A percentile compares a stretch with the other conserved stretches of the same genome.
Conservation (phyloP, 2,797 vertebrate genomes). For the Pangasius djambal region DNA sequence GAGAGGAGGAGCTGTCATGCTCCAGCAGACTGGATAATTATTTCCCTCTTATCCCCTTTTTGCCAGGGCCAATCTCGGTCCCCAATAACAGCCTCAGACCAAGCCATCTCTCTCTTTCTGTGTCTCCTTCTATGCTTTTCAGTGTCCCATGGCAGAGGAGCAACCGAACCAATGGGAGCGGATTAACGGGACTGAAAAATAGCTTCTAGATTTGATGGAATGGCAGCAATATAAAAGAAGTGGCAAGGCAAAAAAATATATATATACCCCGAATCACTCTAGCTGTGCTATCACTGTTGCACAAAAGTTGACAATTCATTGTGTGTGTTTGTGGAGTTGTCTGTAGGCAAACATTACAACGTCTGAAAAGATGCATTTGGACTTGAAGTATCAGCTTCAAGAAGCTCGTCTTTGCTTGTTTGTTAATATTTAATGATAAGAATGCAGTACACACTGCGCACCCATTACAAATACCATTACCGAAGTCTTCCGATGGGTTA, state of each 20-base stretch:
- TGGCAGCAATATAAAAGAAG: constrained; percentile 53
- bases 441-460: constrained; percentile 16
- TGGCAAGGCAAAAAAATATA: constrained; percentile 36
- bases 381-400: not conserved
- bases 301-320: too few relatives aligned
- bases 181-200: constrained; percentile 63
- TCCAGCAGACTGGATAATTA: constrained; percentile 85
- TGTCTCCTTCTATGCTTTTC: constrained; percentile 59
- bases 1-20: constrained; percentile 79
- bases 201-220: constrained; percentile 58
- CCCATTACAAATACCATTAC: constrained; percentile 37
- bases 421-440: constrained; percentile 48
- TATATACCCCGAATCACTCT: constrained; percentile 20
- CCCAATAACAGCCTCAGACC: constrained; percentile 74
- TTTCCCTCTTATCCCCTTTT: constrained; percentile 82
- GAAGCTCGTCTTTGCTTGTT: not conserved
- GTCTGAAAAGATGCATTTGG: constrained; percentile 28
- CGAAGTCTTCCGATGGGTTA: not conserved
- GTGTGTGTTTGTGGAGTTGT: not conserved
- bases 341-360: not conserved
- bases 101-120: constrained; percentile 51
- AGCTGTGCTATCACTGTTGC: constrained; percentile 34
- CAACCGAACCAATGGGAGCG: constrained; percentile 58
- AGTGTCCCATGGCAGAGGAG: constrained; percentile 43
- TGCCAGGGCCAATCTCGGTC: constrained; percentile 76